Evolutionary conservation across 1,140 invertebrate species (phyloP).

Genomic region (Formica exsecta): DNA sequence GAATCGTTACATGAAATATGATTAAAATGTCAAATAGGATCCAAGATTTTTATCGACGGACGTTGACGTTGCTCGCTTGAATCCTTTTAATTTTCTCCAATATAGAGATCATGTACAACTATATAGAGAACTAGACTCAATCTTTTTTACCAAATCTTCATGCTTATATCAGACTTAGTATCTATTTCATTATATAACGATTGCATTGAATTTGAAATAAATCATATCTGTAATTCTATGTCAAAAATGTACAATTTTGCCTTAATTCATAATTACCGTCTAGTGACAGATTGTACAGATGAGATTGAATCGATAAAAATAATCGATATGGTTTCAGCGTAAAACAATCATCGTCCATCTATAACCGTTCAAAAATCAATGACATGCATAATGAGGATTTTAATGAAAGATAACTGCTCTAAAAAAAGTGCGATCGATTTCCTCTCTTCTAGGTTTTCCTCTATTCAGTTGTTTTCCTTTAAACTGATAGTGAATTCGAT

Average conservation of each 20-base stretch:
- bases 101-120: slow-evolving; percentile 4
- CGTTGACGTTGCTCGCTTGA: background rate
- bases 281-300: background rate
- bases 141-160: slow-evolving; percentile 40
- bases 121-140: background rate
- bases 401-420: slow-evolving; percentile 26
- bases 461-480: too few relatives aligned
- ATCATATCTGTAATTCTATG: slow-evolving; percentile 20
- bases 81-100: slow-evolving; percentile 32
- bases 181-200: slow-evolving; percentile 6
- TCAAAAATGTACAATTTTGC: slow-evolving; percentile 53
- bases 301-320: background rate
- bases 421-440: background rate
- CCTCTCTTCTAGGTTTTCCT: too few relatives aligned
- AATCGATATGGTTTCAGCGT: background rate
- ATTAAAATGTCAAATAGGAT: slow-evolving; percentile 53
- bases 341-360: slow-evolving; percentile 17
- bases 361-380: background rate
- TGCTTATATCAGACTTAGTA: background rate
- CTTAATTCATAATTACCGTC: background rate
- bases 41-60: background rate
- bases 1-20: slow-evolving; percentile 36
- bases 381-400: background rate
- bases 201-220: slow-evolving; percentile 23
- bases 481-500: too few relatives aligned